Base-by-base conservation (phyloP, 2,797 vertebrate genomes). In the Sebastes alutus region DNA sequence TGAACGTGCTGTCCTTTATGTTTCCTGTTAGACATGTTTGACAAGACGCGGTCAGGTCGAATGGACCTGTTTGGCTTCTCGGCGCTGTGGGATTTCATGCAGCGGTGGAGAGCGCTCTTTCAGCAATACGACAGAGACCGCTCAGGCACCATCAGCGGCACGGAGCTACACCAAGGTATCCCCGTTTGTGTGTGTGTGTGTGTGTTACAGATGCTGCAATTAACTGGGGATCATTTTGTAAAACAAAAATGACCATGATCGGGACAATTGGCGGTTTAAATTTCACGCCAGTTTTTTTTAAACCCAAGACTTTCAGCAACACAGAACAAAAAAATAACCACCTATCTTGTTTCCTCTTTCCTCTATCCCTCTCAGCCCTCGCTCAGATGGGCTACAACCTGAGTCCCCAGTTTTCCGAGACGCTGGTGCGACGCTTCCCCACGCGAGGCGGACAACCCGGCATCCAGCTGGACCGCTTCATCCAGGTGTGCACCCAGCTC, bases 301-400 rank as follows among this genome's bases (percentile, higher is more conserved):
- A 72, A 66, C 11, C 10, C 1, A n/a, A 27, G 3, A 30, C 46
- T 13, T 23, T 22, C 6, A 14, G 30, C n/a, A 10, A 2, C 42
- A 46, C 16, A 49, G 1, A 46, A 68, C 56, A 1, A 12, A 4
- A 67, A 67, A 12, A 22, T 5, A 1, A 3, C 25, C 13, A 46
- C 32, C 25, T 10, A 5, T 29, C 30, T 16, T 13, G 4, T 35
- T n/a, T 55, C 6, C 30, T 68, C 23, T 55, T 49, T 33, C 12
- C 13, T 56, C 20, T 2, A 0, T 56, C 56, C 16, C 10, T 55
- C 25, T 55, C 89, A 99, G 98, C 98, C 35, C 96, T 99, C 11
- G 94, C 96, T 82, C 98, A 99, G 89, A 97, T 99, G 98, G 98
- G 98, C 56, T 99, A 99, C 90, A 99, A 96, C 91, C 93, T 99